Conservation (phyloP, 1,140 invertebrate species). For the Drosophila sp. region DNA sequence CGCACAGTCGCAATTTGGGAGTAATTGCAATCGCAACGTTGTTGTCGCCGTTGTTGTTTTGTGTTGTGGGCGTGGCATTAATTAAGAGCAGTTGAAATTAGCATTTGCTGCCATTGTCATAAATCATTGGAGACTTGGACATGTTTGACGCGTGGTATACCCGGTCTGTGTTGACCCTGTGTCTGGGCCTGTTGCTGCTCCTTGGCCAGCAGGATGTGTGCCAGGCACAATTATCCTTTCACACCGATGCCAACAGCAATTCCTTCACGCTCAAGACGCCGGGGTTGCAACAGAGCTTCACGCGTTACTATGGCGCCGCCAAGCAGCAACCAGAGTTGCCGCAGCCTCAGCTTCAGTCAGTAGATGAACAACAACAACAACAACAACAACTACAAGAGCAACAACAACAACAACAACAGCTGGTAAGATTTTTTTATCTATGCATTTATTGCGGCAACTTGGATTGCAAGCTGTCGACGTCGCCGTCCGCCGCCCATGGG, state of each 20-base stretch:
- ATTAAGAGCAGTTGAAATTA: conserved; percentile 49
- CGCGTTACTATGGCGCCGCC: conserved; percentile 68
- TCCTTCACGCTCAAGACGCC: conserved; percentile 82
- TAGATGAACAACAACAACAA: conserved; percentile 46
- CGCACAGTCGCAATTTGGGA: conserved; percentile 44
- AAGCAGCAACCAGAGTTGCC: conserved; percentile 45
- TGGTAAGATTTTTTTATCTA: conserved; percentile 49
- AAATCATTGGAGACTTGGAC: conserved; percentile 11
- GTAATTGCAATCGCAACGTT: conserved; percentile 28
- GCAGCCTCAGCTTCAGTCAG: conserved; percentile 26
- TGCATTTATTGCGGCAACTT: conserved; percentile 4
- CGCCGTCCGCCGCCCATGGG: conserved; percentile 17
- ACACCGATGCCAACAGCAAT: conserved; percentile 77
- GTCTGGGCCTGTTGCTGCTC: conserved; percentile 42
- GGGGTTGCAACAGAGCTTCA: conserved; percentile 77
- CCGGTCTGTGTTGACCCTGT: conserved; percentile 14
- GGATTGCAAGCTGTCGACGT: not conserved
- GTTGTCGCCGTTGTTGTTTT: not conserved
- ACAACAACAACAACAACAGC: conserved; percentile 48
- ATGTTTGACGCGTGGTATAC: conserved; percentile 36
- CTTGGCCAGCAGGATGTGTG: conserved; percentile 43
- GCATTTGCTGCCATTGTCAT: conserved; percentile 14
- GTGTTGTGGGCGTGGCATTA: conserved; percentile 9
- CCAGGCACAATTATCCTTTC: conserved; percentile 74
- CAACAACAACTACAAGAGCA: conserved; percentile 23